Base-by-base conservation (phyloP, 2,888 invertebrate species). In the Caenorhabditis auriculariae region DNA sequence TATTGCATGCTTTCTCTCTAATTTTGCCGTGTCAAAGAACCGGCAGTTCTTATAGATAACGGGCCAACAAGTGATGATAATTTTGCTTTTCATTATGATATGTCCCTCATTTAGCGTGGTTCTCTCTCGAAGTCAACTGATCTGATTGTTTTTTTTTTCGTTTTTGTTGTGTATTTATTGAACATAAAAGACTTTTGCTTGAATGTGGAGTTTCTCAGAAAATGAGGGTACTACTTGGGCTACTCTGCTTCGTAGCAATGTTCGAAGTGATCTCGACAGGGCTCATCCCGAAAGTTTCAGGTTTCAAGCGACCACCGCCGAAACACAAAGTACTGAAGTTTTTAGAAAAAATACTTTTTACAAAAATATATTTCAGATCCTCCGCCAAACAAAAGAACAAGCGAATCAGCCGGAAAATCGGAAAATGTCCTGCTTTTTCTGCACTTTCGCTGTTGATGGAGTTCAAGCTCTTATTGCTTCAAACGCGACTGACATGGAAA, bases 1-100 rank as follows among this genome's bases (percentile, higher is more conserved):
- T 78, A 72, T 61, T 80, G 78, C 61, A 78, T 78, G 78, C 56
- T 78, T 9, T 70, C 79, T 0, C 60, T 78, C 66, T 78, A 52
- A 60, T 27, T 21, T n/a, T n/a, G n/a, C n/a, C n/a, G n/a, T n/a
- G n/a, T n/a, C n/a, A n/a, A n/a, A n/a, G n/a, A n/a, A n/a, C n/a
- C n/a, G n/a, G n/a, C n/a, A n/a, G n/a, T n/a, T n/a, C n/a, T n/a
- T n/a, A n/a, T n/a, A n/a, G n/a, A n/a, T n/a, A n/a, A n/a, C n/a
- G n/a, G n/a, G n/a, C n/a, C n/a, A n/a, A n/a, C n/a, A n/a, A n/a
- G n/a, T n/a, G n/a, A n/a, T n/a, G n/a, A n/a, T n/a, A n/a, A n/a
- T n/a, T n/a, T n/a, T n/a, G n/a, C n/a, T n/a, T n/a, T n/a, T n/a
- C n/a, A n/a, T n/a, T n/a, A n/a, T n/a, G n/a, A n/a, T n/a, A n/a